Evolutionary conservation across 2,888 invertebrate species (phyloP).

Genomic region (Caenorhabditis zanzibari): DNA sequence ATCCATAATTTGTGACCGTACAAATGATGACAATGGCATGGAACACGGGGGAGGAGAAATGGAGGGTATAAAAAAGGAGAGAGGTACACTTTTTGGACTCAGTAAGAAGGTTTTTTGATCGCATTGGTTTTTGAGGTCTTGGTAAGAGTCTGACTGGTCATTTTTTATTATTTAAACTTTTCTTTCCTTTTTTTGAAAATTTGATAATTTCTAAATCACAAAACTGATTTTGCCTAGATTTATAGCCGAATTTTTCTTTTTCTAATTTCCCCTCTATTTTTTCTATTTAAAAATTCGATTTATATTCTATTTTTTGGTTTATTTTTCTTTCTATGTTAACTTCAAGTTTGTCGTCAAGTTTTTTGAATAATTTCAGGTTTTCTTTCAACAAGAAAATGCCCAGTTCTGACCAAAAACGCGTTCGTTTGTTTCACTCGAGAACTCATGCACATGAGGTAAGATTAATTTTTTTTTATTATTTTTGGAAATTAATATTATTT

Average conservation of each 20-base stretch:
- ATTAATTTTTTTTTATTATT: neutral
- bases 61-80: neutral
- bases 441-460: constrained; percentile 32
- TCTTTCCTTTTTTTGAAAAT: too few relatives aligned
- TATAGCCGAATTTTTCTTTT: too few relatives aligned
- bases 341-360: too few relatives aligned
- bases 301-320: too few relatives aligned
- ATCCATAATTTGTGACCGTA: neutral
- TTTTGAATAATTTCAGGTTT: too few relatives aligned
- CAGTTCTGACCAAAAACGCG: constrained; percentile 1
- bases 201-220: too few relatives aligned
- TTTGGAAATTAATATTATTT: neutral
- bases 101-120: neutral
- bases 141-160: neutral
- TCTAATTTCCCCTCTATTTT: too few relatives aligned
- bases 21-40: constrained; percentile 12
- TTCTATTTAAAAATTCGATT: too few relatives aligned
- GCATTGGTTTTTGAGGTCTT: neutral
- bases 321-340: too few relatives aligned
- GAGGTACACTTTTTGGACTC: neutral
- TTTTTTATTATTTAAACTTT: neutral
- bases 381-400: neutral
- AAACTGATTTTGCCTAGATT: too few relatives aligned
- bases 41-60: neutral
- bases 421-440: constrained; percentile 40